Base-by-base conservation (phyloP, 1,140 invertebrate species). In the Maniola jurtina region DNA sequence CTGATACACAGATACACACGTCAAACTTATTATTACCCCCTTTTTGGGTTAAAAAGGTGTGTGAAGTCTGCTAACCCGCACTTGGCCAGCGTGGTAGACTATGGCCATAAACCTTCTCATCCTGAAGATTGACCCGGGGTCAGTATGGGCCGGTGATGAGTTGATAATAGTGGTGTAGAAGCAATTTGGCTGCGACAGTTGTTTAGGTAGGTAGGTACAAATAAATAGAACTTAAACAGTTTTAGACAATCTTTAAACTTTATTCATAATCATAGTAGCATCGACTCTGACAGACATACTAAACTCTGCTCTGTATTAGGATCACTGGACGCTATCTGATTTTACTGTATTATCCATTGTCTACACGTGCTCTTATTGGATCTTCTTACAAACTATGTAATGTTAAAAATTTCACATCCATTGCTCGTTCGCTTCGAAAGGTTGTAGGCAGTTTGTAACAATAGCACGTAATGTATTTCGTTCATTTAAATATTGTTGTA, bases 251-350 rank as follows among this genome's bases (percentile, higher is more conserved):
- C 36, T 66, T 61, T 16, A 55, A 52, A 16, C n/a, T 35, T 33
- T 52, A 35, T 60, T 25, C 6, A 52, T 48, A 14, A 45, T 56
- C 56, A 55, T 34, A 36, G 47, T 61, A 40, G 45, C 58, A 61
- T 42, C 34, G 52, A 66, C 64, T 66, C 48, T 55, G 64, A 61
- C 38, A 66, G 47, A 25, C 25, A 35, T 45, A 75, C 75, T 84
- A 84, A 84, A 84, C 59, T 75, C 64, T 66, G 62, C 63, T 78
- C 66, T 72, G 75, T 84, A 84, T 84, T 82, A 71, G 64, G 65
- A 71, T 70, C 61, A 64, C 70, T 68, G 70, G 64, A 66, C 71
- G 56, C 68, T 81, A 81, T 81, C 77, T 73, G 57, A 63, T 56
- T 67, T 70, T 70, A 76, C 70, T 68, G 71, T 67, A 68, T 72